Evolutionary conservation across 2,888 invertebrate species (phyloP).

Genomic region (Omphaloscelis lunosa): DNA sequence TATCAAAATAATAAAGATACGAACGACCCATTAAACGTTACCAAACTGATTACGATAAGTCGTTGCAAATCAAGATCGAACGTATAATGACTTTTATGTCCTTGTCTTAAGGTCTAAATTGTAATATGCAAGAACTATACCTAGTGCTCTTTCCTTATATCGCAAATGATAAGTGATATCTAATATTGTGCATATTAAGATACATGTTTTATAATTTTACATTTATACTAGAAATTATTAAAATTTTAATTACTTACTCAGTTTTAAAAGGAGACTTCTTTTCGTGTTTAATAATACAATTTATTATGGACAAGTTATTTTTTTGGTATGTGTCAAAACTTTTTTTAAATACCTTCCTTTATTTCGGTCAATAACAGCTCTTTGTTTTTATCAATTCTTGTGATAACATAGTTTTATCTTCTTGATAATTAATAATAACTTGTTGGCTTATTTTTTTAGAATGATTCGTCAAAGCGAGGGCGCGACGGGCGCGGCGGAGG

Average conservation of each 20-base stretch:
- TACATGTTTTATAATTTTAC: neutral
- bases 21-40: neutral
- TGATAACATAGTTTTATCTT: neutral
- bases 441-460: conserved; percentile 70
- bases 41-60: neutral
- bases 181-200: conserved; percentile 35
- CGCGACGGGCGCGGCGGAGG: conserved; percentile 73
- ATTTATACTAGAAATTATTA: neutral
- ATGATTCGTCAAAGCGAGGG: conserved; percentile 88
- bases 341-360: neutral
- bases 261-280: neutral
- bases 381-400: conserved; percentile 1
- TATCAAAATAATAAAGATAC: conserved; percentile 11
- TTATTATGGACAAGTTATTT: neutral
- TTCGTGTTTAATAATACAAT: neutral
- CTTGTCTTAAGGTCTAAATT: conserved; percentile 25
- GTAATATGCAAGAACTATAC: conserved; percentile 1
- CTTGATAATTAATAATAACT: neutral
- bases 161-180: conserved; percentile 38
- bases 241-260: neutral
- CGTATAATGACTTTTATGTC: neutral
- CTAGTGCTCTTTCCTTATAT: neutral
- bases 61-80: neutral
- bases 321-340: conserved; percentile 3
- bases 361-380: neutral